These are phyloP conservation scores for Microctenopoma stevenorrisi DNA, from an alignment of 2,797 vertebrate species.

Conservation along the genomic window DNA sequence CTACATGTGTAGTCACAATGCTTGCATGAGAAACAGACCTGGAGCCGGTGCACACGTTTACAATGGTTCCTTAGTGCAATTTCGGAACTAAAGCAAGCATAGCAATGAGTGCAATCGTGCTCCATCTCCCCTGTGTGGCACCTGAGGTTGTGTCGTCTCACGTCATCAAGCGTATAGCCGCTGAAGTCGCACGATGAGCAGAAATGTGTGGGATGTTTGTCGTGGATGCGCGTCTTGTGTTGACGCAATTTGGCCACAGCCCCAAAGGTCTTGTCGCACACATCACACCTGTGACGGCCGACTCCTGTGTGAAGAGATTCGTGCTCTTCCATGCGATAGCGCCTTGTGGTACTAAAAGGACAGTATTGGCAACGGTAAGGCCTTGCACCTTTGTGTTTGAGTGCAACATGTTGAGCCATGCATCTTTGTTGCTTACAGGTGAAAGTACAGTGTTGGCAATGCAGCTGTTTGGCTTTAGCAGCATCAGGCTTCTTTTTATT, in stretches of 20 bases:
- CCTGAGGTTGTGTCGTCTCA: slow-evolving; percentile 89
- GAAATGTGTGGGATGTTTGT: slow-evolving; percentile 90
- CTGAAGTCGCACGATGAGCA: slow-evolving; percentile 92
- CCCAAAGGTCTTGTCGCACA: slow-evolving; percentile 91
- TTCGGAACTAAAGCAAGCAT: slow-evolving; percentile 90
- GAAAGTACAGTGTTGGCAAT: slow-evolving; percentile 87
- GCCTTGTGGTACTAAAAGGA: slow-evolving; percentile 89
- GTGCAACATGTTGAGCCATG: slow-evolving; percentile 86
- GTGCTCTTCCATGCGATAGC: slow-evolving; percentile 92
- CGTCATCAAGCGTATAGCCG: slow-evolving; percentile 90
- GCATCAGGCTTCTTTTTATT: slow-evolving; percentile 46
- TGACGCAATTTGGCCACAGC: slow-evolving; percentile 91
- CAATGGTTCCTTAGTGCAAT: slow-evolving; percentile 91
- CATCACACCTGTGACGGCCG: slow-evolving; percentile 88
- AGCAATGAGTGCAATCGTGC: slow-evolving; percentile 86
- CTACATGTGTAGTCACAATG: slow-evolving; percentile 84
- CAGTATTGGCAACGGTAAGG: slow-evolving; percentile 89
- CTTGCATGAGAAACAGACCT: slow-evolving; percentile 70
- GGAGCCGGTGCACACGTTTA: slow-evolving; percentile 85
- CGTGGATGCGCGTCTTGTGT: slow-evolving; percentile 90
- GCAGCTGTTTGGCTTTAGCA: slow-evolving; percentile 61
- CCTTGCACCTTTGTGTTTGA: slow-evolving; percentile 88
- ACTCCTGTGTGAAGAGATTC: slow-evolving; percentile 92
- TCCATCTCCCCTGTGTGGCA: slow-evolving; percentile 89
- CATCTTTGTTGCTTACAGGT: slow-evolving; percentile 90